Conservation (phyloP, 2,113 vertebrate species). For the Anoura caudifer region DNA sequence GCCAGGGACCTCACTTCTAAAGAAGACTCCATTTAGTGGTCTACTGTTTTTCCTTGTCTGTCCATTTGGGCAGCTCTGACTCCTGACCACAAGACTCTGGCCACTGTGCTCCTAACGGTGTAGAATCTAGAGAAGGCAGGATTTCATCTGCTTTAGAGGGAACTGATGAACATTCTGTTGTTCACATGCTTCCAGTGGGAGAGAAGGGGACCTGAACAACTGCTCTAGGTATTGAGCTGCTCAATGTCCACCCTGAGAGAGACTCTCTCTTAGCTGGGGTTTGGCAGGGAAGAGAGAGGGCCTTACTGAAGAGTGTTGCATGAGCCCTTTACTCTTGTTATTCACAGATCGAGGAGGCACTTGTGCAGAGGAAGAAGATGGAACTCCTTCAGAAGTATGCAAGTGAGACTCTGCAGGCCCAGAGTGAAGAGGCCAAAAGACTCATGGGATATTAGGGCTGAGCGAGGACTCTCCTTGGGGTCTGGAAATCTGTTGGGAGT, state of each 20-base stretch:
- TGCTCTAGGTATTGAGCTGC: not conserved
- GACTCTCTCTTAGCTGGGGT: not conserved
- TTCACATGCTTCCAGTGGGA: not conserved
- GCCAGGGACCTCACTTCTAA: not conserved
- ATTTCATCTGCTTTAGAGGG: not conserved
- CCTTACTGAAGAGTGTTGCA: not conserved
- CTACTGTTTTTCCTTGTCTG: too few species aligned
- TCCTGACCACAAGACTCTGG: too few species aligned
- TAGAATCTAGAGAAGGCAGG: not conserved
- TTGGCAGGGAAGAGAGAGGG: not conserved
- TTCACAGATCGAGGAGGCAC: slow-evolving; percentile 94
- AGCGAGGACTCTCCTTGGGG: not conserved
- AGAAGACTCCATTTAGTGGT: not conserved
- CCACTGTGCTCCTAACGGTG: too few species aligned
- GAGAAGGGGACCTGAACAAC: not conserved
- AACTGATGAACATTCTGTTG: not conserved
- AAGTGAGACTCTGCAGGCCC: slow-evolving; percentile 95
- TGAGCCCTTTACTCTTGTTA: not conserved
- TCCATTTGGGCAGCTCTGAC: not conserved
- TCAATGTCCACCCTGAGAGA: rapidly evolving
- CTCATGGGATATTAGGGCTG: slow-evolving; percentile 88
- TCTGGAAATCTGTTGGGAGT: not conserved
- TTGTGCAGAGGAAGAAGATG: slow-evolving; percentile 97
- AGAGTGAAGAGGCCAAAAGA: slow-evolving; percentile 92
- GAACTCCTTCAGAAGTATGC: slow-evolving; percentile 97